Evolutionary conservation across 2,113 vertebrate genomes (phyloP).

Genomic region (Rhinogobius similis): DNA sequence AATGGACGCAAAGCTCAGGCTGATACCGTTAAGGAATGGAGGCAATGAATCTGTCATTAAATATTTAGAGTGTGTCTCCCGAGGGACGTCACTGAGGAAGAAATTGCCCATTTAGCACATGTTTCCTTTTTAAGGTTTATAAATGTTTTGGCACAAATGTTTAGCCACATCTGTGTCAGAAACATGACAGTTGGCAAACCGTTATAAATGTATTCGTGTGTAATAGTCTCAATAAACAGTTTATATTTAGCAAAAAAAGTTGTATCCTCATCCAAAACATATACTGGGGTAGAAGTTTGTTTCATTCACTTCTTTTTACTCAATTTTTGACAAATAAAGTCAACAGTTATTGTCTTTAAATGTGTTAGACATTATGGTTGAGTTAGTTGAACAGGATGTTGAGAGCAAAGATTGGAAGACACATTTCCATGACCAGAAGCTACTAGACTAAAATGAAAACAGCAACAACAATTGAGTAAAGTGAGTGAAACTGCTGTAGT

Average conservation of each 20-base stretch:
- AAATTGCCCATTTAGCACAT: slow-evolving; percentile 5
- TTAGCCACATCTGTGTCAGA: neutral
- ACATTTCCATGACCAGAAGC: neutral
- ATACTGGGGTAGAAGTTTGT: neutral
- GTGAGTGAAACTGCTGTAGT: neutral
- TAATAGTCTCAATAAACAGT: neutral
- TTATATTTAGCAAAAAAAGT: neutral
- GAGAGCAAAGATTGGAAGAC: neutral
- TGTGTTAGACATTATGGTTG: neutral
- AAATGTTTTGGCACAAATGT: neutral
- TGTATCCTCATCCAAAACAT: no score
- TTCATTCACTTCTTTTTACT: no score
- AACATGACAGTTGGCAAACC: neutral
- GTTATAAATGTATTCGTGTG: neutral
- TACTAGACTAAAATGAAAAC: neutral
- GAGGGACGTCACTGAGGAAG: neutral
- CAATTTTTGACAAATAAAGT: neutral
- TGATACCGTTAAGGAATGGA: neutral
- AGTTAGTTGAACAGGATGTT: neutral
- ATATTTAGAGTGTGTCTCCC: slow-evolving; percentile 3
- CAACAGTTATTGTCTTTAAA: neutral
- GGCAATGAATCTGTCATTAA: slow-evolving; percentile 2
- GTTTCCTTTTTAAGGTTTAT: neutral
- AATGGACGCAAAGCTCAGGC: neutral
- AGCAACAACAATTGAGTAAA: neutral